Evolutionary conservation across 2,888 invertebrate genomes (phyloP), one percentile per base, ranked within the genome.

Genomic region (Tanytarsus gracilentus): DNA sequence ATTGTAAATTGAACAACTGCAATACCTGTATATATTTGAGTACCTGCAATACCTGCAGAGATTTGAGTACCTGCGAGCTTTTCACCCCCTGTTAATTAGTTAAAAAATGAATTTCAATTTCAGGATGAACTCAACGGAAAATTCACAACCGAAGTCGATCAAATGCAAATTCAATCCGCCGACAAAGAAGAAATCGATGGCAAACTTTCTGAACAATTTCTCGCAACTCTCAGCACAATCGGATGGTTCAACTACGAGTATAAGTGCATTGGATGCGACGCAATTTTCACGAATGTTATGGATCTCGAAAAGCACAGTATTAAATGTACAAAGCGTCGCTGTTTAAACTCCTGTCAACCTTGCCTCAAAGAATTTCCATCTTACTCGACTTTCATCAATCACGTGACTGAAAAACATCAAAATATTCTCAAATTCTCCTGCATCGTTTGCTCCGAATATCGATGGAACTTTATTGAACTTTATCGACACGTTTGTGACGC

Each of bases 311-410:
- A 44, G 21, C 44, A 44, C 5, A 23, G 21, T 23, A 44, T 44
- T 11, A 44, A 44, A 18, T 44, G 44, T n/a, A 44, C 21, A 6
- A 44, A 44, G 11, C 18, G 23, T 8, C 44, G 44, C 1, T 44
- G 44, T n/a, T 9, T 44, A 7, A 44, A 44, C 7, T 18, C 23
- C 11, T 53, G 53, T 14, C 3, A 5, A 7, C 11, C 18, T 6
- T 53, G 53, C 25, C 6, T 11, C 1, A 14, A 23, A 23, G 16
- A 29, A 8, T 53, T 53, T 16, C 27, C 18, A 21, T 18, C 29
- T 6, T 53, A 53, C 16, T 53, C 18, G 11, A 18, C 53, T n/a
- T 36, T 53, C 4, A n/a, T 23, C 1, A 53, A 53, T 25, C 53
- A 53, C 8, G 14, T 53, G 3, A 27, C 26, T 11, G 53, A 53